A percentile compares a stretch with the other conserved stretches of the same genome.
Evolutionary conservation across 1,140 invertebrate genomes (phyloP).

Genomic region (Melitaea cinxia): DNA sequence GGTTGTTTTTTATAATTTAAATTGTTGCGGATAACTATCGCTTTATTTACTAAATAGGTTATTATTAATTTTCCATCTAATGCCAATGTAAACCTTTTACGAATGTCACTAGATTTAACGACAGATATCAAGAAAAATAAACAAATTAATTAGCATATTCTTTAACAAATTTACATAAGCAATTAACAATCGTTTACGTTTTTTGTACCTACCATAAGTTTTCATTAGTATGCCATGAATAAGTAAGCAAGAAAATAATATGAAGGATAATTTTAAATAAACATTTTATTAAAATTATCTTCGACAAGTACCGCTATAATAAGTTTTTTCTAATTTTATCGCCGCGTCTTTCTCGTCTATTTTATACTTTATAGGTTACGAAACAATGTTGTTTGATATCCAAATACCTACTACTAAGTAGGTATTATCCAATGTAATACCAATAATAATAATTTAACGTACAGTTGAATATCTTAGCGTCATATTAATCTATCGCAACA

Average conservation of each 20-base stretch:
- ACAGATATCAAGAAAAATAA: not conserved
- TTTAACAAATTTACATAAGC: not conserved
- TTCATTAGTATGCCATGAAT: not conserved
- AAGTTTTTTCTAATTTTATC: not conserved
- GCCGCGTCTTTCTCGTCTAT: too few relatives aligned
- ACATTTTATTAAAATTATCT: not conserved
- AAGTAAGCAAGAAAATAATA: not conserved
- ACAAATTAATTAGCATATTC: not conserved
- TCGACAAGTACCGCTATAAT: not conserved
- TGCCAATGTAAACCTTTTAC: too few relatives aligned
- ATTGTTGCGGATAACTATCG: too few relatives aligned
- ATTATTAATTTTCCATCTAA: too few relatives aligned
- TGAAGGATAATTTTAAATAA: too few relatives aligned
- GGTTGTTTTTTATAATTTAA: too few relatives aligned
- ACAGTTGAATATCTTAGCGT: not conserved
- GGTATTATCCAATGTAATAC: not conserved
- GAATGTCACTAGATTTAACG: not conserved
- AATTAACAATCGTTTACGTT: not conserved
- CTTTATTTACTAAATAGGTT: too few relatives aligned
- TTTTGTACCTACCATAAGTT: constrained; percentile 1
- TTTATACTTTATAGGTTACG: not conserved
- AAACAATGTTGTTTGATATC: not conserved
- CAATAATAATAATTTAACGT: not conserved
- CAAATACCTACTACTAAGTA: not conserved
- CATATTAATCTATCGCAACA: too few relatives aligned